A percentile compares a stretch with the other conserved stretches of the same genome.
Evolutionary conservation across 2,888 invertebrate genomes (phyloP).

Genomic region (Morpho achilles): DNA sequence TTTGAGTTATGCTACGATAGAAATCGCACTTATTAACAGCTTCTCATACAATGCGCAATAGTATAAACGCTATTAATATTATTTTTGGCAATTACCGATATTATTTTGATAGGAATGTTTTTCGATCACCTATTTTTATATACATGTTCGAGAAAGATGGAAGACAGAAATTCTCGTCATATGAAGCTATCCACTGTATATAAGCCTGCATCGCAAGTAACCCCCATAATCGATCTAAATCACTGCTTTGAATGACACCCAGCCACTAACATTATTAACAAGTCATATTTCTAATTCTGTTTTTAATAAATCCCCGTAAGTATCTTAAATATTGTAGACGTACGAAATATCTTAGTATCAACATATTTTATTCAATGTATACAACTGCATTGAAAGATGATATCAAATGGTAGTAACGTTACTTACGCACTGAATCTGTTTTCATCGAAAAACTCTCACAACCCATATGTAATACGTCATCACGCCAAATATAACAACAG

Average conservation of each 20-base stretch:
- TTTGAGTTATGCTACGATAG: too few relatives aligned
- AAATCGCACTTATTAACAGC: too few relatives aligned
- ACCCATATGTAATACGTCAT: too few relatives aligned
- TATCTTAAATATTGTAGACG: too few relatives aligned
- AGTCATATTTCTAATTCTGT: not conserved
- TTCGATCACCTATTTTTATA: slow-evolving; percentile 1
- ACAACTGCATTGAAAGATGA: too few relatives aligned
- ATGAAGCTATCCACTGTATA: slow-evolving; percentile 18
- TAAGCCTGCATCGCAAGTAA: slow-evolving; percentile 19
- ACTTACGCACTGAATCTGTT: too few relatives aligned
- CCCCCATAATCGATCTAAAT: slow-evolving; percentile 8
- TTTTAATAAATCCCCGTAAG: too few relatives aligned
- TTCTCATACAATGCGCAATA: not conserved
- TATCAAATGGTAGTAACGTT: too few relatives aligned
- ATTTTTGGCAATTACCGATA: not conserved
- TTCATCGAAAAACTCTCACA: too few relatives aligned
- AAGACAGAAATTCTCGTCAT: slow-evolving; percentile 26
- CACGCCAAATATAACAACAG: too few relatives aligned
- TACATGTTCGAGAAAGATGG: slow-evolving; percentile 12
- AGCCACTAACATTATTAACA: slow-evolving; percentile 10
- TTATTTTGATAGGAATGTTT: not conserved
- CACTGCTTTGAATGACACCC: slow-evolving; percentile 14
- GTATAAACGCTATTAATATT: not conserved
- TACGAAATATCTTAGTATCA: too few relatives aligned
- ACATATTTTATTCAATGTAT: too few relatives aligned